These are phyloP conservation scores for Coregonus sp. DNA, from an alignment of 2,797 vertebrate species.

Conservation along the genomic window DNA sequence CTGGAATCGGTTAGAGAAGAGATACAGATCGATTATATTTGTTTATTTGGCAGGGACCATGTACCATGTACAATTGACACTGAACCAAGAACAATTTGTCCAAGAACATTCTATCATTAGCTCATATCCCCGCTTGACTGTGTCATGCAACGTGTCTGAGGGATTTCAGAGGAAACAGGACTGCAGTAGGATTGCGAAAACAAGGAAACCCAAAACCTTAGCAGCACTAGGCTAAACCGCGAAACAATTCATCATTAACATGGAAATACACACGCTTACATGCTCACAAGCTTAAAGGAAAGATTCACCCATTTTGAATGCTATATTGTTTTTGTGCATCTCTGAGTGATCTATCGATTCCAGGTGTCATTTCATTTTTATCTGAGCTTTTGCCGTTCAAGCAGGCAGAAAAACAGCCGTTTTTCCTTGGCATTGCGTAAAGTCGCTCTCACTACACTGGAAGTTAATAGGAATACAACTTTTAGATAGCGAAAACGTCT, in stretches of 20 bases:
- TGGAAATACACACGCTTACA: not conserved
- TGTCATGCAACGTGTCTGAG: constrained; percentile 28
- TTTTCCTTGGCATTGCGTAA: too few relatives aligned
- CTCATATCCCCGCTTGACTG: not conserved
- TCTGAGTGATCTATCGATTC: too few relatives aligned
- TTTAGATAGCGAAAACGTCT: too few relatives aligned
- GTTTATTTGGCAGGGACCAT: constrained; percentile 2
- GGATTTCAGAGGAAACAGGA: constrained; percentile 27
- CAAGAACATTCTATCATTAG: constrained; percentile 6
- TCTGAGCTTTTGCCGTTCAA: too few relatives aligned
- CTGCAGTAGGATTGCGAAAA: constrained; percentile 35
- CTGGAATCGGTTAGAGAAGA: constrained; percentile 65
- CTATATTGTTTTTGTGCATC: too few relatives aligned
- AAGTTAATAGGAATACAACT: too few relatives aligned
- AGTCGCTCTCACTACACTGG: too few relatives aligned
- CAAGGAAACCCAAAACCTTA: constrained; percentile 25
- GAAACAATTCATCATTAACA: not conserved
- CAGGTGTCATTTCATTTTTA: too few relatives aligned
- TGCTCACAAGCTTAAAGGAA: too few relatives aligned
- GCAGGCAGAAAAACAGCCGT: too few relatives aligned
- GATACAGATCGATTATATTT: not conserved
- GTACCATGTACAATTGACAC: too few relatives aligned
- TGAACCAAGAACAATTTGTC: not conserved
- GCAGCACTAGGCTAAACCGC: not conserved
- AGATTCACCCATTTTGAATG: too few relatives aligned